These are phyloP conservation scores for Chaetura pelagica DNA, from an alignment of 2,113 vertebrate genomes.

Conservation along the genomic window DNA sequence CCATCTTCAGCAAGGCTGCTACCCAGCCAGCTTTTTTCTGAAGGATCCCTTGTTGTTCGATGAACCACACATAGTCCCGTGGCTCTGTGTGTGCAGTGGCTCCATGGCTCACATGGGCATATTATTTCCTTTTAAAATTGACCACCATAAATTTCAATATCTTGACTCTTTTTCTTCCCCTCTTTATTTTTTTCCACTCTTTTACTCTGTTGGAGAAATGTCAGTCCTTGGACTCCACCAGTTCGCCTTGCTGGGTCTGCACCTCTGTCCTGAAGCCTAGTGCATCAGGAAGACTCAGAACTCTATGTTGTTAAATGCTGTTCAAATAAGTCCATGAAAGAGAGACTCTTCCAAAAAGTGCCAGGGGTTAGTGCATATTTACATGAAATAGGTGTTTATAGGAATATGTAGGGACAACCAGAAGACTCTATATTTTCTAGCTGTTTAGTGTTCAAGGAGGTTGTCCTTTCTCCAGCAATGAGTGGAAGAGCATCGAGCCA, in stretches of 20 bases:
- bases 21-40: background rate
- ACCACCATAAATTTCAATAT: background rate
- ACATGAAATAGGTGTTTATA: background rate
- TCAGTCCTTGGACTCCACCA: background rate
- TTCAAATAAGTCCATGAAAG: background rate
- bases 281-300: background rate
- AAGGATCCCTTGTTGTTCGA: background rate
- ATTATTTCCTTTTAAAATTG: background rate
- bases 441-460: background rate
- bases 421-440: background rate
- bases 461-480: background rate
- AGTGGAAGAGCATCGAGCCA: background rate
- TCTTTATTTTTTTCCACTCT: background rate
- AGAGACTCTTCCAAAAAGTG: background rate
- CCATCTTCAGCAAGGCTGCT: background rate
- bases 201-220: background rate
- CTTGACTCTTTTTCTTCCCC: background rate
- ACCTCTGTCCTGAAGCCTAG: background rate
- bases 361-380: background rate
- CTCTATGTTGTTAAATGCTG: background rate
- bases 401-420: background rate
- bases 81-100: background rate
- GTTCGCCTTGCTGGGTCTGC: background rate
- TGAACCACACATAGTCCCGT: background rate
- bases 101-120: accelerated